Evolutionary conservation across 1,140 invertebrate species (phyloP).

Genomic region (Teleogryllus occipitalis): DNA sequence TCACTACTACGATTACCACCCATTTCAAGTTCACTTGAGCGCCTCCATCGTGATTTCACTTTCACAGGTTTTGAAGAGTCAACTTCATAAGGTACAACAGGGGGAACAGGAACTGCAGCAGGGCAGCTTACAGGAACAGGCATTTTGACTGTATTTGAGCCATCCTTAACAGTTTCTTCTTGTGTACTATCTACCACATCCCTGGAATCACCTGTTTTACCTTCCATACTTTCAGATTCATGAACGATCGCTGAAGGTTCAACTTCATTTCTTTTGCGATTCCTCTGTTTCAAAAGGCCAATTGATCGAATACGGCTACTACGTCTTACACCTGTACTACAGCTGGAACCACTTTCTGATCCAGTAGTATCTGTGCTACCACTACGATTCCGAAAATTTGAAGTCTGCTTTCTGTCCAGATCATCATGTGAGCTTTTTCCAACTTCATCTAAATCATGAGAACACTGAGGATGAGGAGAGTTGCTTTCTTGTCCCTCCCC

Average conservation of each 20-base stretch:
- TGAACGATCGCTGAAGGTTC: neutral
- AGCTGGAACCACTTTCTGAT: conserved; percentile 38
- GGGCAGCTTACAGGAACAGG: conserved; percentile 10
- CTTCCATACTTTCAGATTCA: neutral
- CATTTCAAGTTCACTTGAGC: conserved; percentile 76
- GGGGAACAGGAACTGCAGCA: neutral
- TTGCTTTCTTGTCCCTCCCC: neutral
- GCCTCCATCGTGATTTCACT: conserved; percentile 76
- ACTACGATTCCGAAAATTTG: conserved; percentile 31
- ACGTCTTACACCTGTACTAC: conserved; percentile 40
- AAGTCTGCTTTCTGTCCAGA: conserved; percentile 7
- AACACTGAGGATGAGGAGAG: neutral
- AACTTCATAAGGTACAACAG: neutral
- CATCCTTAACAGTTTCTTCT: conserved; percentile 10
- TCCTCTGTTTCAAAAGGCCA: conserved; percentile 44
- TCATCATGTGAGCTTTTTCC: conserved; percentile 9
- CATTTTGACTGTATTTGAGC: neutral
- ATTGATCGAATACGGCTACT: conserved; percentile 51
- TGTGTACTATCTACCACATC: conserved; percentile 8
- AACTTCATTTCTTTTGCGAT: neutral
- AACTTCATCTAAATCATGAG: neutral
- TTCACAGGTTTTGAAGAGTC: conserved; percentile 56
- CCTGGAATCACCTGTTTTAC: neutral
- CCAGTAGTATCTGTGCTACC: conserved; percentile 39
- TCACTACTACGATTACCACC: conserved; percentile 34